These are phyloP conservation scores for Saccopteryx bilineata DNA, from an alignment of 2,113 vertebrate species.

Conservation along the genomic window DNA sequence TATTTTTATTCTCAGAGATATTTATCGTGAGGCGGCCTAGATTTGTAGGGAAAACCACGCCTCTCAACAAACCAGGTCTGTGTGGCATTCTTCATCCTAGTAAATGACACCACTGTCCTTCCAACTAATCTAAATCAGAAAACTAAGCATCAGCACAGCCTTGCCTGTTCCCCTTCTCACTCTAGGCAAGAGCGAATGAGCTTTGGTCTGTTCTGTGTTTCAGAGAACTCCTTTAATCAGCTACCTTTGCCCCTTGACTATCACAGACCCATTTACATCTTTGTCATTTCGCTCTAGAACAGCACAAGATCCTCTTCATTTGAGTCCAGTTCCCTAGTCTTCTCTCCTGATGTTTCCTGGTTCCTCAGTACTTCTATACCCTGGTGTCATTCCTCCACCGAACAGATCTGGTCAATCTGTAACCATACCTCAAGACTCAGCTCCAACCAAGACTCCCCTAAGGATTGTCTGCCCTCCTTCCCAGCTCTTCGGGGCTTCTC, in stretches of 20 bases:
- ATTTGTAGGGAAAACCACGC: neutral
- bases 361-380: neutral
- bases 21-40: neutral
- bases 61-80: neutral
- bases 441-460: neutral
- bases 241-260: neutral
- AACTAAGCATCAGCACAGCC: neutral
- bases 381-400: neutral
- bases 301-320: neutral
- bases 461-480: neutral
- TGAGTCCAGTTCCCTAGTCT: neutral
- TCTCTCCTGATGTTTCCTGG: neutral
- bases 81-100: neutral
- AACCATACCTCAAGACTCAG: neutral
- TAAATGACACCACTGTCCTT: neutral
- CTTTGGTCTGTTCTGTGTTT: fast-evolving
- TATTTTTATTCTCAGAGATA: neutral
- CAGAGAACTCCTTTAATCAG: neutral
- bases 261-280: neutral
- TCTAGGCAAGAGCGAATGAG: neutral
- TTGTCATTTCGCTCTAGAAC: neutral
- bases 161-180: neutral
- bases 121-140: neutral
- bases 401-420: neutral
- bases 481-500: neutral